Conservation (phyloP, 2,888 invertebrate species). For the Apodemia duryi region DNA sequence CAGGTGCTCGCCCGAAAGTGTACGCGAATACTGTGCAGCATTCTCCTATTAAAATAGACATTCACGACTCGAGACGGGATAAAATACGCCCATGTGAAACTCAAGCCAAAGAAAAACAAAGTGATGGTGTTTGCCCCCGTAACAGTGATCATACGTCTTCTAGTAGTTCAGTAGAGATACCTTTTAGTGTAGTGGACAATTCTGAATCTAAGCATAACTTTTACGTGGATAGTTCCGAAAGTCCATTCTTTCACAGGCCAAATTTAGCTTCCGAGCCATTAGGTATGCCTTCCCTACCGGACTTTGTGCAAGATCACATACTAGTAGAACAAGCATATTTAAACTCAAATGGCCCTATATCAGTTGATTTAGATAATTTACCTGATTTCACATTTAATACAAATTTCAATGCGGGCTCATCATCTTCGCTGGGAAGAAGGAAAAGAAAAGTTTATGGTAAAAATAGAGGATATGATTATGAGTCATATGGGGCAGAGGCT, state of each 20-base stretch:
- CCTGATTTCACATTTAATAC: conserved; percentile 83
- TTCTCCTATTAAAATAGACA: conserved; percentile 64
- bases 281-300: conserved; percentile 85
- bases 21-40: conserved; percentile 73
- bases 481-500: conserved; percentile 52
- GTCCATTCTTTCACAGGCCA: conserved; percentile 64
- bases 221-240: conserved; percentile 60
- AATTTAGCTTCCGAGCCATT: conserved; percentile 66
- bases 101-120: conserved; percentile 61
- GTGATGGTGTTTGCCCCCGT: conserved; percentile 49
- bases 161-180: conserved; percentile 68
- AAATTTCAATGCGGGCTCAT: conserved; percentile 63
- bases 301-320: conserved; percentile 94
- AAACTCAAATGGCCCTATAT: conserved; percentile 72
- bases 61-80: conserved; percentile 57
- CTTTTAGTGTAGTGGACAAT: conserved; percentile 71
- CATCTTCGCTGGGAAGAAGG: conserved; percentile 57
- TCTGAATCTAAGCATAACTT: conserved; percentile 72
- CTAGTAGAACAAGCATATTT: conserved; percentile 88
- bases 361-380: conserved; percentile 82
- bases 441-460: conserved; percentile 51
- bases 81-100: conserved; percentile 50
- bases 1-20: conserved; percentile 90
- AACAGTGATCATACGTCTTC: conserved; percentile 63
- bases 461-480: conserved; percentile 61